Evolutionary conservation across 2,113 vertebrate genomes (phyloP), one percentile per base, ranked within the genome.

Genomic region (Tachysurus vachellii): DNA sequence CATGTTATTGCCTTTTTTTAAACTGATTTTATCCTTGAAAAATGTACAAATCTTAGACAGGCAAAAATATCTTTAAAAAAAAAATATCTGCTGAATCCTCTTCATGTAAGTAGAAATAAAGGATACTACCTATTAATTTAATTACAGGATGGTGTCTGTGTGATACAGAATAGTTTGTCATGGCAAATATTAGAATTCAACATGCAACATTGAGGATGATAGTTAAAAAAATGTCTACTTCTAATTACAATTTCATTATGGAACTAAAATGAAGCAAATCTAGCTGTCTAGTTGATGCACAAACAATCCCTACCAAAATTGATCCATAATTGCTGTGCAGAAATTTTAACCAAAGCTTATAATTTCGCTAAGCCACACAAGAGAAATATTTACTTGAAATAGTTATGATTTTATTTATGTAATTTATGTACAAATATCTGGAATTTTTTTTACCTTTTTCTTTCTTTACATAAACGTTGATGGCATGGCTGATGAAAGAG

Each of bases 141-240:
- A 10, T 50, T 86, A 96, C 95, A 91, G 96, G 95, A 47, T 92
- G 94, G 53, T 96, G 95, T 93, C 94, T 96, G 89, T 93, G 95
- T 91, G 91, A 89, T 80, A 92, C 96, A 95, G 94, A 93, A 89
- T 80, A 87, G 64, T 94, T 93, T 87, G 92, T 93, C 54, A 94
- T 96, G 85, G 94, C 96, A 87, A 94, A 89, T 50, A 94, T 95
- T 85, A 94, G 94, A 85, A 94, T 96, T 93, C 87, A 91, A 82
- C 93, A 96, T 91, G 88, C 95, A 86, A 93, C 93, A 64, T 91
- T 95, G 92, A 95, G 96, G 92, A 93, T 36, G 36, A 36, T 36
- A 36, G 36, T 36, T 68, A 26, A 12, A 68, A 53, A 56, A 82
- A n/a, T 61, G 56, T 11, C 9, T 62, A 23, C 9, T 42, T 4